Evolutionary conservation across 2,113 vertebrate genomes (phyloP).

Genomic region (Nestor notabilis): DNA sequence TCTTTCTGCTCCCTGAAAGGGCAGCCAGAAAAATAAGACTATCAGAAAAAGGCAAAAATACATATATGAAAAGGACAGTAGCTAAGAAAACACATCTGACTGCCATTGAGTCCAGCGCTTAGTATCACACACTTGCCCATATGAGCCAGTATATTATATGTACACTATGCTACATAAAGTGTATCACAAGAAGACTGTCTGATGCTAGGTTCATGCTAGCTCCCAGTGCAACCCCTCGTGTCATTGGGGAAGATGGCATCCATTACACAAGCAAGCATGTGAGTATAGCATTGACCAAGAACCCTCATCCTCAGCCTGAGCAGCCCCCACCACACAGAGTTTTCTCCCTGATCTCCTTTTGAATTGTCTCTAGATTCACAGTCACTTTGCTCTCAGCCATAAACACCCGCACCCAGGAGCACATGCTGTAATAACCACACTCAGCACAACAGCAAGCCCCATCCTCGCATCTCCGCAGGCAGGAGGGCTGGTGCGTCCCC

Average conservation of each 20-base stretch:
- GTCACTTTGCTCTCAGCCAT: constrained; percentile 82
- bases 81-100: not conserved
- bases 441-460: constrained; percentile 78
- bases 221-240: not conserved
- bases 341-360: constrained; percentile 67
- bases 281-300: not conserved
- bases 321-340: not conserved
- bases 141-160: not conserved
- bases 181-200: not conserved
- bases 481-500: constrained; percentile 80
- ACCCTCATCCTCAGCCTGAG: not conserved
- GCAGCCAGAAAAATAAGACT: not conserved
- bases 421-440: constrained; percentile 72
- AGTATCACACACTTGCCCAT: not conserved
- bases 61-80: not conserved
- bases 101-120: not conserved
- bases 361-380: constrained; percentile 76
- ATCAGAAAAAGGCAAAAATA: not conserved
- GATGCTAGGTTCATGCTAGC: not conserved
- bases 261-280: too few relatives aligned
- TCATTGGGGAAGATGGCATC: not conserved
- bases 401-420: constrained; percentile 83
- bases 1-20: not conserved
- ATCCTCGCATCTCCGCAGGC: constrained; percentile 82
- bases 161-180: rapidly evolving